Evolutionary conservation across 2,797 vertebrate genomes (phyloP).

Genomic region (Luscinia luscinia): DNA sequence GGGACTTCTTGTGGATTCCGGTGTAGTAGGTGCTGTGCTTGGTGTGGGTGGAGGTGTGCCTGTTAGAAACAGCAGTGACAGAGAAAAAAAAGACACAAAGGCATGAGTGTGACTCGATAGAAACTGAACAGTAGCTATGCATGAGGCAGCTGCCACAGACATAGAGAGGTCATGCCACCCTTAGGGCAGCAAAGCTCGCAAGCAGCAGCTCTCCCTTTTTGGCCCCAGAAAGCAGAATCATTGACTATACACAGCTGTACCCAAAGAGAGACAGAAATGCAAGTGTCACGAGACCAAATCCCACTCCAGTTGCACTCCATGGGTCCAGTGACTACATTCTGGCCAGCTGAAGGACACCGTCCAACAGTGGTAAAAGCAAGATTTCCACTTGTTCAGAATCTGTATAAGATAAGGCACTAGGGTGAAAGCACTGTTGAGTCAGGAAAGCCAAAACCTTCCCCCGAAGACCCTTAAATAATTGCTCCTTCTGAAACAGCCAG

Average conservation of each 20-base stretch:
- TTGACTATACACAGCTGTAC: not conserved
- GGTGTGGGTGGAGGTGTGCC: not conserved
- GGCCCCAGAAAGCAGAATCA: accelerated
- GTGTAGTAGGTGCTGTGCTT: not conserved
- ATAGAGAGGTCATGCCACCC: accelerated
- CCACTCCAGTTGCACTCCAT: not conserved
- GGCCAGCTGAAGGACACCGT: not conserved
- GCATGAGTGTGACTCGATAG: not conserved
- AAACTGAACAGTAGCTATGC: not conserved
- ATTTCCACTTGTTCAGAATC: not conserved
- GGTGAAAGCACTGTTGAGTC: not conserved
- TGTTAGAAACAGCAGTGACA: not conserved
- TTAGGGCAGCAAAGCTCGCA: accelerated
- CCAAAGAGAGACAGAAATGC: not conserved
- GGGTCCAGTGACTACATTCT: not conserved
- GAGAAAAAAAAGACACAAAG: not conserved
- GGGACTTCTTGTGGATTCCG: not conserved
- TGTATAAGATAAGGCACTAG: not conserved
- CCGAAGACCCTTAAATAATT: not conserved
- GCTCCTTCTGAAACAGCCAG: not conserved
- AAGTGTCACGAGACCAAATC: not conserved
- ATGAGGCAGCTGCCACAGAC: not conserved
- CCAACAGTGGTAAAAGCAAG: not conserved
- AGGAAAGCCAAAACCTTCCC: not conserved
- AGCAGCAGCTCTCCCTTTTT: not conserved